These are phyloP conservation scores for Oplegnathus fasciatus DNA, from an alignment of 2,113 vertebrate genomes.

Conservation along the genomic window DNA sequence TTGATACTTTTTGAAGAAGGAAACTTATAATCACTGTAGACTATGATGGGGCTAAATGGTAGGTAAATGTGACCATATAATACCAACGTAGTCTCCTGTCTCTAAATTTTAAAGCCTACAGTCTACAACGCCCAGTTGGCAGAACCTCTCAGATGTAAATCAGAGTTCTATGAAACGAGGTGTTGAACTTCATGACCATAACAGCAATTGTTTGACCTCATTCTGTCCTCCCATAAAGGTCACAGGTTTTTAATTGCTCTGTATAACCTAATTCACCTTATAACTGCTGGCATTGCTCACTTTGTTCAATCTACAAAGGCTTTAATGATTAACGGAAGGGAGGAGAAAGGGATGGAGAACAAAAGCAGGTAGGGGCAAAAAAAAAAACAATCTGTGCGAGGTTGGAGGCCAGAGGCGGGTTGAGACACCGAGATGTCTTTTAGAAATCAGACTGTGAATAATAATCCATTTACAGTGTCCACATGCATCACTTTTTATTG, in stretches of 20 bases:
- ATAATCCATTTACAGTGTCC: slow-evolving; percentile 56
- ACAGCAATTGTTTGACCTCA: slow-evolving; percentile 48
- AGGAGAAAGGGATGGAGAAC: slow-evolving; percentile 2
- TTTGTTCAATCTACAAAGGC: slow-evolving; percentile 50
- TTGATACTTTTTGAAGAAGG: slow-evolving; percentile 10
- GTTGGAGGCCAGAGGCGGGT: slow-evolving; percentile 32
- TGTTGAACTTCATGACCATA: slow-evolving; percentile 39
- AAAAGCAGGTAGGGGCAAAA: slow-evolving; percentile 29
- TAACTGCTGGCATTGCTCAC: slow-evolving; percentile 32
- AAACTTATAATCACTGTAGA: slow-evolving; percentile 20
- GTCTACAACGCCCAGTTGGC: slow-evolving; percentile 9
- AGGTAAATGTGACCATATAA: slow-evolving; percentile 30
- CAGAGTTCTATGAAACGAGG: slow-evolving; percentile 42
- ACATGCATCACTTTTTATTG: slow-evolving; percentile 62
- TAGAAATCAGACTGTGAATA: slow-evolving; percentile 65
- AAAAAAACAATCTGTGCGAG: slow-evolving; percentile 49
- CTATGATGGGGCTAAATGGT: slow-evolving; percentile 23
- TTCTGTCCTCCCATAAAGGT: slow-evolving; percentile 53
- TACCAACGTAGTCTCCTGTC: neutral
- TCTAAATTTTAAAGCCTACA: slow-evolving; percentile 8
- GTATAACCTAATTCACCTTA: slow-evolving; percentile 33
- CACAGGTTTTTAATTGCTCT: slow-evolving; percentile 61
- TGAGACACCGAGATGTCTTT: slow-evolving; percentile 33
- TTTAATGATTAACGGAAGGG: slow-evolving; percentile 22
- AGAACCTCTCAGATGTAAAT: slow-evolving; percentile 38